phyloP scores from a whole-genome alignment of 2,113 vertebrate genomes.

The Anas platyrhynchos region DNA sequence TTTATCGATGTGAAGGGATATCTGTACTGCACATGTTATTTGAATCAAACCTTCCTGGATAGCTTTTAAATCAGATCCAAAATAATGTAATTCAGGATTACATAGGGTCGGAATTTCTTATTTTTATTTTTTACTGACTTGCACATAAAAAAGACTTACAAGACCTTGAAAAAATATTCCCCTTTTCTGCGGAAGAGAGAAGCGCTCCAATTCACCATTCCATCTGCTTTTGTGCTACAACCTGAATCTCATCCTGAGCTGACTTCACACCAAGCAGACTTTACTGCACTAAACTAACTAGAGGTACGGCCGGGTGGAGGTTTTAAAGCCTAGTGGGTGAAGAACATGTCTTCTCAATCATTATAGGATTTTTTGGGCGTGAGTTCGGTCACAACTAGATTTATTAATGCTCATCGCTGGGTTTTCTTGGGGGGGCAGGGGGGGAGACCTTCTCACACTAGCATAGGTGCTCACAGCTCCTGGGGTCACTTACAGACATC shows the following conservation, averaged over 20 bases:
- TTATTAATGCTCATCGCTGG: neutral
- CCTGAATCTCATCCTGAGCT: neutral
- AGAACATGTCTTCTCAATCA: neutral
- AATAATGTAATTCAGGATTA: constrained; percentile 45
- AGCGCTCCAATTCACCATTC: neutral
- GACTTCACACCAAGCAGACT: neutral
- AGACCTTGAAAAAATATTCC: neutral
- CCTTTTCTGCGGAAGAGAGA: neutral
- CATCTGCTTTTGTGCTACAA: constrained; percentile 19
- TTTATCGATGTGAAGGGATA: constrained; percentile 42
- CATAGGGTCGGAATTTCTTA: neutral
- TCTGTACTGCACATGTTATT: constrained; percentile 46
- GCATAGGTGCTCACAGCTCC: neutral
- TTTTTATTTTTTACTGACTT: constrained; percentile 51
- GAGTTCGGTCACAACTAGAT: neutral
- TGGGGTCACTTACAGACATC: neutral
- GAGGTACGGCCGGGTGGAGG: neutral
- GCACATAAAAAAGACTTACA: constrained; percentile 41
- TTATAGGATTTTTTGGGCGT: neutral
- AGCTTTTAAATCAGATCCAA: constrained; percentile 45
- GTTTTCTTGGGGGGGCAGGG: neutral
- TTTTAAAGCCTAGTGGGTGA: neutral
- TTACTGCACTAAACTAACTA: neutral
- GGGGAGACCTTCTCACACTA: neutral
- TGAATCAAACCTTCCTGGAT: constrained; percentile 18